Percentiles rank a stretch among this genome's conserved stretches.
These are phyloP conservation scores for Hydroisotoma schaefferi DNA, from an alignment of 2,888 invertebrate species.

Conservation along the genomic window DNA sequence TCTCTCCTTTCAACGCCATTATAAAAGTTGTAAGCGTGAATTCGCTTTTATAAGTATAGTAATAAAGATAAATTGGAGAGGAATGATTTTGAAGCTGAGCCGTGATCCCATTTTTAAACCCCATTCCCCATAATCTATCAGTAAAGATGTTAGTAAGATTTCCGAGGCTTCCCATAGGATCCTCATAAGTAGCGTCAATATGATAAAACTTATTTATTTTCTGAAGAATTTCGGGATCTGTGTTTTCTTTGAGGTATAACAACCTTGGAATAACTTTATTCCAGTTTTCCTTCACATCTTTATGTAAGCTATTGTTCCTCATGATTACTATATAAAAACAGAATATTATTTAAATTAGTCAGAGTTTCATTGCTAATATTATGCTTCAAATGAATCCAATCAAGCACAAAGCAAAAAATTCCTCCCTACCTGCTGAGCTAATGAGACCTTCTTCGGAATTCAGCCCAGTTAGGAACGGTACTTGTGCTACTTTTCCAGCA, in stretches of 20 bases:
- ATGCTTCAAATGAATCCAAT: too few relatives aligned
- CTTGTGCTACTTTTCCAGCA: conserved; percentile 26
- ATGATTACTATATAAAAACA: conserved; percentile 27
- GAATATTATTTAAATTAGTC: too few relatives aligned
- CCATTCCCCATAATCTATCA: conserved; percentile 24
- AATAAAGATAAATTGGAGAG: conserved; percentile 17
- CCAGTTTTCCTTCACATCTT: conserved; percentile 8
- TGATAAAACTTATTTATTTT: conserved; percentile 20
- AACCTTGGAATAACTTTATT: conserved; percentile 18
- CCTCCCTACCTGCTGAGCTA: conserved; percentile 15
- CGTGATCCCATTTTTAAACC: conserved; percentile 15
- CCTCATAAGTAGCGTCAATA: conserved; percentile 7
- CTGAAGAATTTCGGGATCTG: conserved; percentile 16
- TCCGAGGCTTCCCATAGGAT: conserved; percentile 18
- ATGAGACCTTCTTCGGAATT: conserved; percentile 37
- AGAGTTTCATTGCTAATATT: too few relatives aligned
- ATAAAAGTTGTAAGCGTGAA: conserved; percentile 24
- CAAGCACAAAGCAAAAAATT: too few relatives aligned
- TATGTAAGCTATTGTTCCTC: conserved; percentile 14
- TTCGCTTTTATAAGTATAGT: conserved; percentile 23
- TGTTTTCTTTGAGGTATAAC: conserved; percentile 24
- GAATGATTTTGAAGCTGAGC: conserved; percentile 16
- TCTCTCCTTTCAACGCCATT: conserved; percentile 32
- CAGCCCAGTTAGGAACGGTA: conserved; percentile 37
- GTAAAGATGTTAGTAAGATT: conserved; percentile 24